A percentile compares a stretch with the other conserved stretches of the same genome.
These are phyloP conservation scores for Mythimna ferrago DNA, from an alignment of 2,888 invertebrate species.

Conservation along the genomic window DNA sequence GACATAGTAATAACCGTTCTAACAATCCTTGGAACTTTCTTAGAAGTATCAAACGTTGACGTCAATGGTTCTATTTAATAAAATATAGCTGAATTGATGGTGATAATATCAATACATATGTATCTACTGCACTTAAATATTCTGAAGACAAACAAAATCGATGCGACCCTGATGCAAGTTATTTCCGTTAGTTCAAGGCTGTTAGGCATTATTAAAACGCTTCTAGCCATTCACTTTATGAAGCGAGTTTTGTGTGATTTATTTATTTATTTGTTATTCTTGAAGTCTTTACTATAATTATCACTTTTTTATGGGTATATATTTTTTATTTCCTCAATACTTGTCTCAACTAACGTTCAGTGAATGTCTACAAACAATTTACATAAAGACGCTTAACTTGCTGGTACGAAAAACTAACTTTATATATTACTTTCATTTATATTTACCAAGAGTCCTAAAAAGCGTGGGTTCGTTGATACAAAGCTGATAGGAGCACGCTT, in stretches of 20 bases:
- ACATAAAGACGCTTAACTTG: slow-evolving; percentile 4
- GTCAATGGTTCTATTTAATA: slow-evolving; percentile 36
- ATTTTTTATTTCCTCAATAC: not conserved
- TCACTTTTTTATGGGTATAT: too few relatives aligned
- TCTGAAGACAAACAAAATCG: slow-evolving; percentile 82
- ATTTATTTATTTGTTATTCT: slow-evolving; percentile 6
- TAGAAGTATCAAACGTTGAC: slow-evolving; percentile 32
- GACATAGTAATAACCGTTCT: slow-evolving; percentile 14
- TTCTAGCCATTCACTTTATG: slow-evolving; percentile 56
- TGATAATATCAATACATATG: slow-evolving; percentile 50
- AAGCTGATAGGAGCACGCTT: slow-evolving; percentile 64
- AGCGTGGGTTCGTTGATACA: slow-evolving; percentile 60
- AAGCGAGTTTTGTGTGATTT: slow-evolving; percentile 43
- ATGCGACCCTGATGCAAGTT: slow-evolving; percentile 85
- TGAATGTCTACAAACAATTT: not conserved
- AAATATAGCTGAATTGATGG: slow-evolving; percentile 45
- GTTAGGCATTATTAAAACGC: slow-evolving; percentile 77
- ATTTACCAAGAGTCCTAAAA: slow-evolving; percentile 59
- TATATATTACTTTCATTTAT: slow-evolving; percentile 57
- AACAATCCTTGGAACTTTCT: slow-evolving; percentile 35
- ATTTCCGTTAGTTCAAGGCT: slow-evolving; percentile 85
- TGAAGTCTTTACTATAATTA: too few relatives aligned
- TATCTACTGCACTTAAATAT: slow-evolving; percentile 68
- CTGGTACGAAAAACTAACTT: slow-evolving; percentile 16
- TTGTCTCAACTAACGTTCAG: not conserved